Evolutionary conservation across 92 coral and sea anemone species (phyloP), one percentile per base, ranked within the genome.

Genomic region (Chrysogorgia sp.): DNA sequence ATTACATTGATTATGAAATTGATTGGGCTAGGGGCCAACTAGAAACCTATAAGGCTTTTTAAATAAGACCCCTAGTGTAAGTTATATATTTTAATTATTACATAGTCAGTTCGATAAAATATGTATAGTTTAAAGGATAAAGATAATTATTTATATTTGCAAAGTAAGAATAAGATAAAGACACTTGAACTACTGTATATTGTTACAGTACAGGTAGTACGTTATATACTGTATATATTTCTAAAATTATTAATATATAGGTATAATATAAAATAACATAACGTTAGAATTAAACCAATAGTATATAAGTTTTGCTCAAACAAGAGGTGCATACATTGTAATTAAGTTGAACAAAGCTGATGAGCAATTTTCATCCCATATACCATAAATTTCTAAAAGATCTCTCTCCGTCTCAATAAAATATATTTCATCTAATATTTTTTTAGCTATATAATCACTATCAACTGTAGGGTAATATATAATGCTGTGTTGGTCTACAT

Each of bases 291-390:
- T 58, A 24, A 24, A 2, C 64, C 32, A 10, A 23, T 24, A 58
- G 15, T 58, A 62, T 62, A 30, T 25, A 3, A 29, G 10, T 65
- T 65, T 34, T 52, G 33, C 40, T 66, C 40, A 66, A 40, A 66
- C 41, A 24, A 12, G 37, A 34, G 72, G 52, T 65, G 72, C 72
- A 65, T 2, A 40, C 45, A 35, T 66, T 9, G 74, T 66, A 66
- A 66, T 66, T 10, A 66, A 32, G 40, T 66, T 17, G 45, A 66
- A 66, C 25, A 66, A 66, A 37, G 74, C 55, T 40, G n/a, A 17
- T 66, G 74, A 66, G 23, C 74, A 66, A 14, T 37, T 20, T 66
- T 66, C 74, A 66, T 66, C 55, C 74, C 74, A 66, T 2, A 66
- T 66, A 41, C 24, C 56, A 66, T 66, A 66, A 23, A 20, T 66